These are phyloP conservation scores for Tragelaphus buxtoni DNA, from an alignment of 2,113 vertebrate genomes.

Conservation along the genomic window DNA sequence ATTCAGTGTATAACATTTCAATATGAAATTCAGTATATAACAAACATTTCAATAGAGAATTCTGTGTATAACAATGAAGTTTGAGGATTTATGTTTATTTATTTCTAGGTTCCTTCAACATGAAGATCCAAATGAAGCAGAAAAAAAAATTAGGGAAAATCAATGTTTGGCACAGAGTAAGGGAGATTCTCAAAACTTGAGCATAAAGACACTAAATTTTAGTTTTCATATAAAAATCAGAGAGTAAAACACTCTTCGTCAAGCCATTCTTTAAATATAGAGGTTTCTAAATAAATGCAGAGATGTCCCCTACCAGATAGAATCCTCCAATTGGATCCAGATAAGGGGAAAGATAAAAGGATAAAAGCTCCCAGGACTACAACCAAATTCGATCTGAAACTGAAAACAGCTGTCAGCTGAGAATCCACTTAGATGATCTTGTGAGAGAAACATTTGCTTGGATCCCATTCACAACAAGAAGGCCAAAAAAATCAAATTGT, in stretches of 20 bases:
- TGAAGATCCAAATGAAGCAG: neutral
- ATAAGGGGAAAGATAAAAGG: slow-evolving; percentile 33
- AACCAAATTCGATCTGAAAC: slow-evolving; percentile 64
- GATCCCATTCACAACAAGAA: neutral
- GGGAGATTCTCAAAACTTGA: neutral
- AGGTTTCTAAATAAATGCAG: neutral
- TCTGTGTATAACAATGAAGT: neutral
- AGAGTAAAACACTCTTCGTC: neutral
- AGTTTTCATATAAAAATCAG: neutral
- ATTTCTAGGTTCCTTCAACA: neutral
- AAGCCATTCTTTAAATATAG: neutral
- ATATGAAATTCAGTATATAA: neutral
- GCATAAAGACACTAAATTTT: neutral
- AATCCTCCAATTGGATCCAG: slow-evolving; percentile 27
- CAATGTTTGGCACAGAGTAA: neutral
- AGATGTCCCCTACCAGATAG: neutral
- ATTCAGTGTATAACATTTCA: neutral
- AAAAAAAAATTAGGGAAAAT: neutral
- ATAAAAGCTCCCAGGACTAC: neutral
- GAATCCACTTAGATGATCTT: slow-evolving; percentile 17
- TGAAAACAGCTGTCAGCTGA: slow-evolving; percentile 73
- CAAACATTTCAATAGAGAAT: neutral
- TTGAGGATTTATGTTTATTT: neutral
- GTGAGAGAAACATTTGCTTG: neutral
- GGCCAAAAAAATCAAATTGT: neutral